Percentiles rank a stretch among this genome's conserved stretches.
Conservation (phyloP, 2,113 vertebrate species). For the Indicator maculatus region DNA sequence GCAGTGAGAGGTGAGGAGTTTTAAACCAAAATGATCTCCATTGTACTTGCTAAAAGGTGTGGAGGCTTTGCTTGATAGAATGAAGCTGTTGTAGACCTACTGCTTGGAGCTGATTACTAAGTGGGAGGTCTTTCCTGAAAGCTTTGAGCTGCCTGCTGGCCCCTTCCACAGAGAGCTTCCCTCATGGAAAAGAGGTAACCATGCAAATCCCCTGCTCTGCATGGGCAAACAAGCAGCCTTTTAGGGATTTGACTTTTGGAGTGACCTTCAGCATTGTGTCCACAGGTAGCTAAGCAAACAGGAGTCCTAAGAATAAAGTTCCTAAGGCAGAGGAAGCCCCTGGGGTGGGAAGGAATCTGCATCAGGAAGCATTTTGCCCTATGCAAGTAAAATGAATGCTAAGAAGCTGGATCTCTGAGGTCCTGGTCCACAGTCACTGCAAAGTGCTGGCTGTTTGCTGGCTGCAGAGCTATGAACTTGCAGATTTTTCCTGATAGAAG, state of each 20-base stretch:
- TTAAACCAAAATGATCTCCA: background rate
- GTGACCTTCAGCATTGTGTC: background rate
- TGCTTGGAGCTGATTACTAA: accelerated
- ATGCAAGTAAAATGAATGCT: background rate
- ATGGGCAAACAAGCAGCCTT: background rate
- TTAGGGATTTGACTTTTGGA: background rate
- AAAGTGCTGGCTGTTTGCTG: background rate
- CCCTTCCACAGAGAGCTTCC: background rate
- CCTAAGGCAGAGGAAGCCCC: background rate
- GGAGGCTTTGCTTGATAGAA: background rate
- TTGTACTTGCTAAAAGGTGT: background rate
- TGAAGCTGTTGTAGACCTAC: background rate
- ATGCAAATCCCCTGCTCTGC: background rate
- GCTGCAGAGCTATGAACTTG: background rate
- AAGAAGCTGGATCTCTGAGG: background rate
- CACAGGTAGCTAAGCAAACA: background rate
- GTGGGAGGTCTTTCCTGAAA: background rate
- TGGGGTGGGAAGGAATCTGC: background rate
- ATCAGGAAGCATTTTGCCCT: background rate
- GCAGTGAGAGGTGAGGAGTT: background rate
- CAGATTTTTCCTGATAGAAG: background rate
- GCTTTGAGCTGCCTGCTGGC: background rate
- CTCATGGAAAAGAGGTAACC: background rate
- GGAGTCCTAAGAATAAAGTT: background rate
- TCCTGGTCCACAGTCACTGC: background rate